Percentiles rank a stretch among this genome's conserved stretches.
Evolutionary conservation across 2,888 invertebrate genomes (phyloP).

Genomic region (Cylindroiulus punctatus): DNA sequence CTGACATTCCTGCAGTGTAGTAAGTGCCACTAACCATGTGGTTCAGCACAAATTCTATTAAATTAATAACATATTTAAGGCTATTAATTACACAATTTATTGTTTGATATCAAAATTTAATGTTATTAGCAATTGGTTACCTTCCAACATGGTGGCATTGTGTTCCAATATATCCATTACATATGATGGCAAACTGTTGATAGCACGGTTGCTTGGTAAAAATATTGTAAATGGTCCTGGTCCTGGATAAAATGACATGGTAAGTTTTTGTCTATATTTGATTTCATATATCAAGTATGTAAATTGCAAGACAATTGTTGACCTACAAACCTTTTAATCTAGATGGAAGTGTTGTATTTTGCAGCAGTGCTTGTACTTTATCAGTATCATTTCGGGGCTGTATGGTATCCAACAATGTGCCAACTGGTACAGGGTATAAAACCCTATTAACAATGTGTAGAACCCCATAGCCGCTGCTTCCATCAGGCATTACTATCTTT

Average conservation of each 20-base stretch:
- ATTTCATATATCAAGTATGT: not conserved
- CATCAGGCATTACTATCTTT: slow-evolving; percentile 52
- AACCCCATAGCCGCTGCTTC: slow-evolving; percentile 48
- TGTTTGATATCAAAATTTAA: not conserved
- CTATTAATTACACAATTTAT: not conserved
- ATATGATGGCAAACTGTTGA: slow-evolving; percentile 49
- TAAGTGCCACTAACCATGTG: slow-evolving; percentile 56
- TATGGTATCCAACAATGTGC: slow-evolving; percentile 51
- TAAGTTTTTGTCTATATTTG: not conserved
- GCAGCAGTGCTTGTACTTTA: slow-evolving; percentile 45
- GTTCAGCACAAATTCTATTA: slow-evolving; percentile 55
- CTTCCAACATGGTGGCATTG: slow-evolving; percentile 53
- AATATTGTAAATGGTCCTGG: slow-evolving; percentile 55
- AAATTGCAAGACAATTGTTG: not conserved
- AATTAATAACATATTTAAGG: not conserved
- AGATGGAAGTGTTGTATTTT: slow-evolving; percentile 52
- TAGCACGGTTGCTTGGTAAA: slow-evolving; percentile 53
- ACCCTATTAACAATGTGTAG: slow-evolving; percentile 54
- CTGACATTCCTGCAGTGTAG: slow-evolving; percentile 53
- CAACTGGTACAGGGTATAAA: slow-evolving; percentile 55
- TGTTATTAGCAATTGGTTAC: slow-evolving; percentile 2
- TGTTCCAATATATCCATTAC: slow-evolving; percentile 51
- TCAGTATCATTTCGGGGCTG: slow-evolving; percentile 54
- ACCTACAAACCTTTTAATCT: slow-evolving; percentile 19
- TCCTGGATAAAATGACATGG: slow-evolving; percentile 6